These are phyloP conservation scores for Aproaerema taeniolella DNA, from an alignment of 2,888 invertebrate genomes.

Conservation along the genomic window DNA sequence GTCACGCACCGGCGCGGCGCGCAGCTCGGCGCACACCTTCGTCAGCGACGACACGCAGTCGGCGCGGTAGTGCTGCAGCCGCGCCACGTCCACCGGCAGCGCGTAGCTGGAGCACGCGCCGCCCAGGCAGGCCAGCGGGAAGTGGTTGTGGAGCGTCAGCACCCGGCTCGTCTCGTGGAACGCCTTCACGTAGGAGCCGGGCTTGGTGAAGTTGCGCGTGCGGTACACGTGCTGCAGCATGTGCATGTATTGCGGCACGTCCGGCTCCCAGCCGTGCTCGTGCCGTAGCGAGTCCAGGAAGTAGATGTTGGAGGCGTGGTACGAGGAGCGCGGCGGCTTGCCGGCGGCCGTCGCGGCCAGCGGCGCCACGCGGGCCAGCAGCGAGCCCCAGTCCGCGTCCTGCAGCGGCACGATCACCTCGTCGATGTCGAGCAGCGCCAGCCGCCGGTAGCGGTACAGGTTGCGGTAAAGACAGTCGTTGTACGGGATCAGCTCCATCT, in stretches of 20 bases:
- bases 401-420: slow-evolving; percentile 95
- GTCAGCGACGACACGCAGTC: slow-evolving; percentile 93
- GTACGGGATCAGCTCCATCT: slow-evolving; percentile 96
- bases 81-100: slow-evolving; percentile 88
- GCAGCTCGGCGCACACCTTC: slow-evolving; percentile 89
- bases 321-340: slow-evolving; percentile 82
- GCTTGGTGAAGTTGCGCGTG: slow-evolving; percentile 93
- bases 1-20: slow-evolving; percentile 89
- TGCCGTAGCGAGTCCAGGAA: slow-evolving; percentile 92
- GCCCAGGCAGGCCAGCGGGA: slow-evolving; percentile 91
- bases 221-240: slow-evolving; percentile 96
- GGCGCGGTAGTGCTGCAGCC: slow-evolving; percentile 95
- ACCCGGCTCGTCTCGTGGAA: slow-evolving; percentile 95
- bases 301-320: slow-evolving; percentile 94
- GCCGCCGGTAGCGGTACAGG: slow-evolving; percentile 92
- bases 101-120: slow-evolving; percentile 91
- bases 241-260: slow-evolving; percentile 92
- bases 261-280: slow-evolving; percentile 86
- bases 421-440: slow-evolving; percentile 94
- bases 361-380: slow-evolving; percentile 85
- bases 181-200: slow-evolving; percentile 95
- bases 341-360: slow-evolving; percentile 77
- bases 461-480: slow-evolving; percentile 97
- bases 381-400: slow-evolving; percentile 83
- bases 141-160: slow-evolving; percentile 93